Percentiles rank a stretch among this genome's conserved stretches.
phyloP scores from a whole-genome alignment of 2,888 invertebrate genomes.

The Melikaiella ostensackeni region DNA sequence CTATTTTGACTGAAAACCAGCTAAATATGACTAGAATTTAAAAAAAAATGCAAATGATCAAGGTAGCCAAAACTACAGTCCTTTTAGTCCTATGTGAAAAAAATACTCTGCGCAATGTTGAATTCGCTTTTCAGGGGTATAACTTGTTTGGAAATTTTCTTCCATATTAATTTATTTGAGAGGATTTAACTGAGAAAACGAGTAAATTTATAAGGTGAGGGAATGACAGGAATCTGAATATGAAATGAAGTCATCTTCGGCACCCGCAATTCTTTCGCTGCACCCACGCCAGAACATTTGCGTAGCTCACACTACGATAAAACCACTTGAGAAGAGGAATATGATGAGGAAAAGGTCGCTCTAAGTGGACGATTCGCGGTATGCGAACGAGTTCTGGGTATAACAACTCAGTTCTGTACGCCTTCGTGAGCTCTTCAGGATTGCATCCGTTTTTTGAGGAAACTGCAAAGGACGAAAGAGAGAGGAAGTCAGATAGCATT shows the following conservation, averaged over 20 bases:
- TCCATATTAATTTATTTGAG: too few relatives aligned
- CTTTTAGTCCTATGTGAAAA: too few relatives aligned
- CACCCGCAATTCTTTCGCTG: conserved; percentile 63
- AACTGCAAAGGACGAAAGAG: background rate
- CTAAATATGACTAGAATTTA: too few relatives aligned
- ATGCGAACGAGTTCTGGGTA: conserved; percentile 35
- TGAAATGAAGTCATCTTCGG: conserved; percentile 62
- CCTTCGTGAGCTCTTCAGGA: conserved; percentile 16
- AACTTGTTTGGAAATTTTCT: too few relatives aligned
- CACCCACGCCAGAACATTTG: conserved; percentile 67
- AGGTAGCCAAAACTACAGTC: too few relatives aligned
- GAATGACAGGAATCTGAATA: conserved; percentile 41
- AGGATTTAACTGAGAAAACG: background rate
- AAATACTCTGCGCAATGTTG: too few relatives aligned
- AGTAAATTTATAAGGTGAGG: background rate
- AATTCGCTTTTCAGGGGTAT: too few relatives aligned
- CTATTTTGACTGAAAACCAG: too few relatives aligned
- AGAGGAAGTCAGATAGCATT: conserved; percentile 29
- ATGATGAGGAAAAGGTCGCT: background rate
- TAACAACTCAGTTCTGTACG: conserved; percentile 34
- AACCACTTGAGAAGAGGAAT: conserved; percentile 24
- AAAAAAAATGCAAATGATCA: too few relatives aligned
- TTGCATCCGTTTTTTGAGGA: conserved; percentile 25
- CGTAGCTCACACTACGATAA: conserved; percentile 45
- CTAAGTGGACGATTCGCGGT: conserved; percentile 35